Evolutionary conservation across 2,888 invertebrate species (phyloP).

Genomic region (Cataglyphis livida): DNA sequence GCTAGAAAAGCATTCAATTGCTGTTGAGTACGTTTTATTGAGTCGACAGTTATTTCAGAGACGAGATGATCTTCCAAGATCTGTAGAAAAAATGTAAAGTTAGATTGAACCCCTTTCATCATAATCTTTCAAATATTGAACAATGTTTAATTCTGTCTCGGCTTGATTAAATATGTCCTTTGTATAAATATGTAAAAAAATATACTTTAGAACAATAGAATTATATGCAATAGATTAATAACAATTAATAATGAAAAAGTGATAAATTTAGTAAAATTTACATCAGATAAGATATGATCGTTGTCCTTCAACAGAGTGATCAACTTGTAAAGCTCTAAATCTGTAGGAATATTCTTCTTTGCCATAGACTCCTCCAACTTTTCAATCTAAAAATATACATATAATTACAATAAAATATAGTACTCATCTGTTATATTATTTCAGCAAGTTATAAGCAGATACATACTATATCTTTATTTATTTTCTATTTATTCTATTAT

Average conservation of each 20-base stretch:
- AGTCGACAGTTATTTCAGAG: background rate
- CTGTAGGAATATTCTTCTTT: background rate
- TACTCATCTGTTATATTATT: background rate
- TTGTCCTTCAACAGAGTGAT: background rate
- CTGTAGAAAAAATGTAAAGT: conserved; percentile 5
- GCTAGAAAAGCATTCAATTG: background rate
- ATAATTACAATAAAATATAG: background rate
- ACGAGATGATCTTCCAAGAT: background rate
- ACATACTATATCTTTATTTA: conserved; percentile 51
- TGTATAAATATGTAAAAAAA: background rate
- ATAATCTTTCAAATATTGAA: background rate
- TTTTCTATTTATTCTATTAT: no score
- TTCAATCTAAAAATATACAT: conserved; percentile 11
- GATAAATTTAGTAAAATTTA: background rate
- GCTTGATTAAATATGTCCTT: background rate
- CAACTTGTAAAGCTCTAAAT: conserved; percentile 33
- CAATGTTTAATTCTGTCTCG: background rate
- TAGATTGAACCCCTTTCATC: background rate
- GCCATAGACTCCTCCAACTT: conserved; percentile 5
- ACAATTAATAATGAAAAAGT: background rate
- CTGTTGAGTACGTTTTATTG: background rate
- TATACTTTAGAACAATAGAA: background rate
- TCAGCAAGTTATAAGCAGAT: background rate
- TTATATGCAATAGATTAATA: background rate
- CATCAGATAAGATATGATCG: background rate